phyloP scores from a whole-genome alignment of 2,797 vertebrate species.

The Uromys caudimaculatus region DNA sequence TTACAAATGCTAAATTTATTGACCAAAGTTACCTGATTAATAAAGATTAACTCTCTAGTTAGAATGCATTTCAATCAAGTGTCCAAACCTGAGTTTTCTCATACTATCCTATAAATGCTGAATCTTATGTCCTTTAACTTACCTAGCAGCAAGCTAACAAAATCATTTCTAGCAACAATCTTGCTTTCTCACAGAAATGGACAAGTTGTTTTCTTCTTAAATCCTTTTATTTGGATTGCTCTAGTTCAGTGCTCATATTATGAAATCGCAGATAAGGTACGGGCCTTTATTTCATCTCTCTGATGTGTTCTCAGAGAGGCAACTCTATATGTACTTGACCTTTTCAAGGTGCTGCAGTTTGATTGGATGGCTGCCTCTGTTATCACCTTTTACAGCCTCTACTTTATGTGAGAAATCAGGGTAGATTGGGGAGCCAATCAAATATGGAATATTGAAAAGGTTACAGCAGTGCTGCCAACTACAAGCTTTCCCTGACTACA shows the following conservation, averaged over 20 bases:
- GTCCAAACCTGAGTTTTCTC: neutral
- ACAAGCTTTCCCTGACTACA: slow-evolving; percentile 43
- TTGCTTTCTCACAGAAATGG: neutral
- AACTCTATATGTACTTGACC: slow-evolving; percentile 77
- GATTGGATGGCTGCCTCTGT: slow-evolving; percentile 79
- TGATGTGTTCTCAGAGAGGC: slow-evolving; percentile 63
- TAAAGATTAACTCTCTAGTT: neutral
- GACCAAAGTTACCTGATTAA: neutral
- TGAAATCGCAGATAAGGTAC: slow-evolving; percentile 55
- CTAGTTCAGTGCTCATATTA: slow-evolving; percentile 19
- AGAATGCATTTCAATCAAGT: neutral
- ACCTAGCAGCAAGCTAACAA: neutral
- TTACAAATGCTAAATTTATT: neutral
- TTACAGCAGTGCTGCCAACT: slow-evolving; percentile 66
- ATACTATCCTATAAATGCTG: neutral
- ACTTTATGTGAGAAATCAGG: slow-evolving; percentile 72
- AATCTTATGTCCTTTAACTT: neutral
- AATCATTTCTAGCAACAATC: neutral
- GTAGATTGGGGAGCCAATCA: slow-evolving; percentile 79
- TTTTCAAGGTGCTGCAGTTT: slow-evolving; percentile 78
- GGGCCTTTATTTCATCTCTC: slow-evolving; percentile 60
- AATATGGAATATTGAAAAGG: slow-evolving; percentile 84
- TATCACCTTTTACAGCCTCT: slow-evolving; percentile 81
- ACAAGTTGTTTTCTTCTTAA: slow-evolving; percentile 23
- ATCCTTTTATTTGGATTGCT: slow-evolving; percentile 38